These are phyloP conservation scores for Mythimna impura DNA, from an alignment of 2,888 invertebrate species.

Conservation along the genomic window DNA sequence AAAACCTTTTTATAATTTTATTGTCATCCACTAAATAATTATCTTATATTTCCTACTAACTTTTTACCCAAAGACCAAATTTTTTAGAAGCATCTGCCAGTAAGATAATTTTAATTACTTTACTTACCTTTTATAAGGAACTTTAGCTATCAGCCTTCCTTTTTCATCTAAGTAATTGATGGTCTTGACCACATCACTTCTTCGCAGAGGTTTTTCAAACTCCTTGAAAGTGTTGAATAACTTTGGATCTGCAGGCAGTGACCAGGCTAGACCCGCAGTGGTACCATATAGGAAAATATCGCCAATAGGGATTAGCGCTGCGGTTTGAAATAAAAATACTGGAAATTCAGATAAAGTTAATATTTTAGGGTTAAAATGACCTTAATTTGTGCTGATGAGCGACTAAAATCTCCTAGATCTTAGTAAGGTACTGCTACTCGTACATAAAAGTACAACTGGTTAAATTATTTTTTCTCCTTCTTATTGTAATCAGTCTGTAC, in stretches of 20 bases:
- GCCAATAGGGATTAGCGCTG: slow-evolving; percentile 89
- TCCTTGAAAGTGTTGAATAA: slow-evolving; percentile 66
- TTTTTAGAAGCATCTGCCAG: no score
- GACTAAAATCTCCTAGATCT: no score
- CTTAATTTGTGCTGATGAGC: no score
- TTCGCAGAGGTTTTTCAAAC: slow-evolving; percentile 81
- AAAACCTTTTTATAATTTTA: not conserved
- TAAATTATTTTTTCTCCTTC: no score
- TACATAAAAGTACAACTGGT: no score
- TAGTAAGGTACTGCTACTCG: no score
- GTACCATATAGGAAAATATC: slow-evolving; percentile 92
- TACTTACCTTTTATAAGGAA: slow-evolving; percentile 82
- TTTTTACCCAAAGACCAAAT: not conserved
- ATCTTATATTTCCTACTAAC: not conserved
- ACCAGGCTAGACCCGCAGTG: slow-evolving; percentile 94
- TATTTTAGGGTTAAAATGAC: not conserved
- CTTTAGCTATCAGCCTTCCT: slow-evolving; percentile 76
- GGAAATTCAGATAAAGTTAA: slow-evolving; percentile 87
- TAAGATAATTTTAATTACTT: slow-evolving; percentile 43
- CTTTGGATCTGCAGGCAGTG: slow-evolving; percentile 92
- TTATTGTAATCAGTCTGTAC: no score
- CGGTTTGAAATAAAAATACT: slow-evolving; percentile 92
- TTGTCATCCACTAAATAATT: not conserved
- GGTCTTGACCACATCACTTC: slow-evolving; percentile 74
- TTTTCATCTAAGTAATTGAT: slow-evolving; percentile 81